Evolutionary conservation across 2,888 invertebrate species (phyloP).

Genomic region (Corythucha ciliata): DNA sequence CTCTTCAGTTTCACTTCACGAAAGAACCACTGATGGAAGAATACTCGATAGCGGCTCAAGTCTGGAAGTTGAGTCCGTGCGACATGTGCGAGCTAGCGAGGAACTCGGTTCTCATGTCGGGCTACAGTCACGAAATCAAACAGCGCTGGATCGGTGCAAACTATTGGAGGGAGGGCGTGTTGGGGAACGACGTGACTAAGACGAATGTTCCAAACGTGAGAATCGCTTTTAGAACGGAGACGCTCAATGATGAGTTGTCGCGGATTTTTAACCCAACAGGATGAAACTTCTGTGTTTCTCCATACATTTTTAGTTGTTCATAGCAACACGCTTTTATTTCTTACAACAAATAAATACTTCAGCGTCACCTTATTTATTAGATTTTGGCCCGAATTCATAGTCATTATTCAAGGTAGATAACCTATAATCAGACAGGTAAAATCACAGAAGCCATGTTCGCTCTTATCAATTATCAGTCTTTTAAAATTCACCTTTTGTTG

Average conservation of each 20-base stretch:
- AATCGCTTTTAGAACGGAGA: conserved; percentile 87
- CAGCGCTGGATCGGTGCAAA: conserved; percentile 96
- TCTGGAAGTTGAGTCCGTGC: conserved; percentile 96
- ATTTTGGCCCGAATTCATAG: too few species aligned
- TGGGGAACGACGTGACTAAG: conserved; percentile 92
- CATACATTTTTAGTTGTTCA: not conserved
- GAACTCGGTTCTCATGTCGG: conserved; percentile 93
- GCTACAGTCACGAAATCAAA: conserved; percentile 90
- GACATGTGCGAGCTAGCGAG: conserved; percentile 98
- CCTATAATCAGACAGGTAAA: too few species aligned
- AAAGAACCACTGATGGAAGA: conserved; percentile 99
- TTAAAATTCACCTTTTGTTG: too few species aligned
- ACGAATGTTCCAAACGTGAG: conserved; percentile 97
- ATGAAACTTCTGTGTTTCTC: not conserved
- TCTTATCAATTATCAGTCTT: too few species aligned
- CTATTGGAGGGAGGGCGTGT: conserved; percentile 91
- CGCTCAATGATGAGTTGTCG: conserved; percentile 81
- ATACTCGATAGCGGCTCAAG: conserved; percentile 98
- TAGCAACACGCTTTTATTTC: not conserved
- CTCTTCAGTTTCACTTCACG: conserved; percentile 97
- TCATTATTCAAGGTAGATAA: too few species aligned
- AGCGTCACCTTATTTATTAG: not conserved
- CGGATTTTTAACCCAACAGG: conserved; percentile 12
- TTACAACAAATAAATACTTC: not conserved
- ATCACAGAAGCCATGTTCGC: too few species aligned